Conservation (phyloP, 2,888 invertebrate genomes). For the Eupsilia transversa region DNA sequence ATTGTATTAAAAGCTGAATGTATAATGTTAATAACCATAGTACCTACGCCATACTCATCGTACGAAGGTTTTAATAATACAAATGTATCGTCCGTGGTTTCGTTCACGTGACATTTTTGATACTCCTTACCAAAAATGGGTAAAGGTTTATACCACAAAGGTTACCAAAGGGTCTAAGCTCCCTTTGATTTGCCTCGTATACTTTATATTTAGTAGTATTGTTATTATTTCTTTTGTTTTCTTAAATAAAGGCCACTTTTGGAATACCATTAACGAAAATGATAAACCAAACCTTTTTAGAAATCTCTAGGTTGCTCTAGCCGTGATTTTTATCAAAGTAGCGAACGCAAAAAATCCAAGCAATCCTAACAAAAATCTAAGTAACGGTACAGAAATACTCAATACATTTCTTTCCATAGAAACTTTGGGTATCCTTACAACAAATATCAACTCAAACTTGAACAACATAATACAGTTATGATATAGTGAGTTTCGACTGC, state of each 20-base stretch:
- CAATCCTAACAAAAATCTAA: conserved; percentile 2
- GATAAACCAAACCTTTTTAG: not conserved
- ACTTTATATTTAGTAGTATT: conserved; percentile 34
- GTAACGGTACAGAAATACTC: conserved; percentile 13
- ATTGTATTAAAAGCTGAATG: conserved; percentile 1
- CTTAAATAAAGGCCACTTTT: conserved; percentile 11
- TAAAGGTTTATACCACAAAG: conserved; percentile 59
- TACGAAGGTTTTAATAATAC: conserved; percentile 44
- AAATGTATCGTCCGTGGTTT: conserved; percentile 54
- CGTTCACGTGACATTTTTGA: conserved; percentile 54
- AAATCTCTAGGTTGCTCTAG: not conserved
- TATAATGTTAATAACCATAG: conserved; percentile 28
- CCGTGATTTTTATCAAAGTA: not conserved
- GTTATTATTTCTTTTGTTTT: conserved; percentile 10
- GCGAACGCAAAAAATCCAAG: not conserved
- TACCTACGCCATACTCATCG: conserved; percentile 11
- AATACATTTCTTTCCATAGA: conserved; percentile 47
- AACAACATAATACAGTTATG: conserved; percentile 68
- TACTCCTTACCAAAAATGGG: conserved; percentile 49
- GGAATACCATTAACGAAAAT: not conserved
- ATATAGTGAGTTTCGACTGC: conserved; percentile 73
- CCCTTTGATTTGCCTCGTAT: conserved; percentile 48
- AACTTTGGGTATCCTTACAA: conserved; percentile 55
- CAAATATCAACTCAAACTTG: conserved; percentile 63
- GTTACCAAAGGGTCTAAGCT: conserved; percentile 53